Evolutionary conservation across 1,140 invertebrate genomes (phyloP).

Genomic region (Musca domestica): DNA sequence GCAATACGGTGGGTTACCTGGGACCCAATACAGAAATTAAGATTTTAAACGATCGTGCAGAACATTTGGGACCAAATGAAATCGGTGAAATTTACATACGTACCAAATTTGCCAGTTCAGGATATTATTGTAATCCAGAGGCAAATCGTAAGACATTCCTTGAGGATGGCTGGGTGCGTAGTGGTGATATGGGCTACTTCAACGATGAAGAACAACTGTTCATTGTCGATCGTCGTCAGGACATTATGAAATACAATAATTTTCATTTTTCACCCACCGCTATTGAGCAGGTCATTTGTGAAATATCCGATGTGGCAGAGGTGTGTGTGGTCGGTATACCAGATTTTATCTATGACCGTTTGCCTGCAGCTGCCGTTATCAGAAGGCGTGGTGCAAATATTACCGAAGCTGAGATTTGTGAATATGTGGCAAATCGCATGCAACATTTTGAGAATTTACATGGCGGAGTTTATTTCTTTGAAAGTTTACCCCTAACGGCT

Average conservation of each 20-base stretch:
- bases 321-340: conserved; percentile 20
- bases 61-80: no score
- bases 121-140: no score
- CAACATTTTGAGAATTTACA: conserved; percentile 33
- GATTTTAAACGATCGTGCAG: no score
- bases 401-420: conserved; percentile 28
- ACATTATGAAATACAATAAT: conserved; percentile 43
- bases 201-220: no score
- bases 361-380: conserved; percentile 37
- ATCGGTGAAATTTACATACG: no score
- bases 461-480: conserved; percentile 48
- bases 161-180: no score
- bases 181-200: no score
- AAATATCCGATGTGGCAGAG: not conserved
- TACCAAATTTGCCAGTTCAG: no score
- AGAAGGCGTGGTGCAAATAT: conserved; percentile 13
- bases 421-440: conserved; percentile 26
- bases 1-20: no score
- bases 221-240: no score
- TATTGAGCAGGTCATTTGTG: conserved; percentile 34
- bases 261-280: conserved; percentile 44
- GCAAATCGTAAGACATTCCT: no score
- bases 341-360: conserved; percentile 29
- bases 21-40: no score
- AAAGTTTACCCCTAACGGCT: conserved; percentile 27